phyloP scores from a whole-genome alignment of 2,113 vertebrate species.

The Mirounga angustirostris region DNA sequence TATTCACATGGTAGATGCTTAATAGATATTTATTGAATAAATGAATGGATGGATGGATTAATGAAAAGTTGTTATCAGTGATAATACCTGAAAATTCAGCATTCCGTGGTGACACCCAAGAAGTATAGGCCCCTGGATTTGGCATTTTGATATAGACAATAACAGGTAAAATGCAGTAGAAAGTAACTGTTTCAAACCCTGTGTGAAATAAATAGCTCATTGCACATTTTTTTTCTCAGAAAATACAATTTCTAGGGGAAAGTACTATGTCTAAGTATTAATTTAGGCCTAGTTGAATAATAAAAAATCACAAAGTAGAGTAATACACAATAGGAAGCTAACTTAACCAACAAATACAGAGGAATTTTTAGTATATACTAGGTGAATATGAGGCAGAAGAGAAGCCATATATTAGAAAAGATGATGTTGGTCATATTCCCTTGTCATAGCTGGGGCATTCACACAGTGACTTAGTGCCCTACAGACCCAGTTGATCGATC shows the following conservation, averaged over 20 bases:
- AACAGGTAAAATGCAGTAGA: not conserved
- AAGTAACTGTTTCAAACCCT: slow-evolving; percentile 28
- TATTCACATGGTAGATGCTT: not conserved
- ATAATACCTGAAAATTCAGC: slow-evolving; percentile 44
- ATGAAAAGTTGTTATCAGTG: not conserved
- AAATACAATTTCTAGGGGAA: not conserved
- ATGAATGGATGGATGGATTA: not conserved
- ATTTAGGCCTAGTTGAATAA: not conserved
- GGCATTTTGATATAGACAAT: not conserved
- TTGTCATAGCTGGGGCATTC: not conserved
- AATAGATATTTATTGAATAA: not conserved
- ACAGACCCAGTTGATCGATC: not conserved
- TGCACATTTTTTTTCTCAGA: slow-evolving; percentile 38
- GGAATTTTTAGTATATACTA: not conserved
- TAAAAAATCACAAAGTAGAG: not conserved
- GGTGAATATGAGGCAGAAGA: not conserved
- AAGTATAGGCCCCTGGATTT: not conserved
- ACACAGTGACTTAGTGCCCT: not conserved
- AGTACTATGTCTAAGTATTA: slow-evolving; percentile 49
- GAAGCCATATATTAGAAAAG: not conserved
- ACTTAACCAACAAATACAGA: not conserved
- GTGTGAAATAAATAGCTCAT: not conserved
- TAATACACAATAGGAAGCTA: not conserved
- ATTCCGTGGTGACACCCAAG: not conserved
- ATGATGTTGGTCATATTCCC: not conserved